These are phyloP conservation scores for Gila orcuttii DNA, from an alignment of 2,113 vertebrate genomes.

Conservation along the genomic window DNA sequence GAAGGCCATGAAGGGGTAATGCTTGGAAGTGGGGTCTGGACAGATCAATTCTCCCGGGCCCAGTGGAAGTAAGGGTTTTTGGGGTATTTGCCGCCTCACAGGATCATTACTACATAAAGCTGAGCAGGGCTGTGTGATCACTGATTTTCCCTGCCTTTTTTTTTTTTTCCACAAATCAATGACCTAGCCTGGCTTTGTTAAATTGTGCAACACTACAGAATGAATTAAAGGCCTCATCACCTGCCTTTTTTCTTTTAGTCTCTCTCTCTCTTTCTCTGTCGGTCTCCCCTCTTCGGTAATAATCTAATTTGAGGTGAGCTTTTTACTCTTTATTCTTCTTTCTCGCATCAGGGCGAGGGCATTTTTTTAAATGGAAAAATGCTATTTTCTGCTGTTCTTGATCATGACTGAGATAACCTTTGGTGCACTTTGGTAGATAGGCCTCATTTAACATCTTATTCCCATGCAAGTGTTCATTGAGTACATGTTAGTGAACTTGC, in stretches of 20 bases:
- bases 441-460: conserved; percentile 11
- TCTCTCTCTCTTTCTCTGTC: conserved; percentile 30
- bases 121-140: conserved; percentile 28
- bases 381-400: background rate
- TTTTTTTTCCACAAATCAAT: conserved; percentile 77
- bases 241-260: conserved; percentile 24
- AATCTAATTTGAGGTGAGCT: conserved; percentile 49
- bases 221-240: conserved; percentile 37
- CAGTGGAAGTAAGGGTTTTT: conserved; percentile 37
- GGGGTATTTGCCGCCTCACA: conserved; percentile 32
- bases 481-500: background rate
- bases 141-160: conserved; percentile 64
- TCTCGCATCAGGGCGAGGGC: background rate
- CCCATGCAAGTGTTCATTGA: background rate
- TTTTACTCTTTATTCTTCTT: conserved; percentile 32
- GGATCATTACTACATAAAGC: conserved; percentile 49
- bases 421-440: background rate
- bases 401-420: conserved; percentile 31
- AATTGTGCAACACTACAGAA: background rate
- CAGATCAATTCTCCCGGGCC: conserved; percentile 26
- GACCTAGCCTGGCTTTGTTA: conserved; percentile 30
- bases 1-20: conserved; percentile 5
- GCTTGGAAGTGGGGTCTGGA: conserved; percentile 20
- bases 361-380: conserved; percentile 19
- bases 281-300: conserved; percentile 32